Base-by-base conservation (phyloP, 2,888 invertebrate species). In the Villa cingulata region DNA sequence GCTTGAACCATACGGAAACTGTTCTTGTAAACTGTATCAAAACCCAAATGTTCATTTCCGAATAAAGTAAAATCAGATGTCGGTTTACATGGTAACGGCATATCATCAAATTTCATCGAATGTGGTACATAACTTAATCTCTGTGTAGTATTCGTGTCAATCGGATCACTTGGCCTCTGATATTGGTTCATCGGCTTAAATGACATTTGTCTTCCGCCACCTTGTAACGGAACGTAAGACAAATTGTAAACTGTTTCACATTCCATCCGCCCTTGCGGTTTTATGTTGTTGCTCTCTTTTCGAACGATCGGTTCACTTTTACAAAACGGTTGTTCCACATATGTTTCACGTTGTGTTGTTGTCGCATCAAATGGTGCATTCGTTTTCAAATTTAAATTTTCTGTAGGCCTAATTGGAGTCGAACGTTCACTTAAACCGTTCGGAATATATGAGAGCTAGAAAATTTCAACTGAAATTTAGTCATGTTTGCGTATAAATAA, bases 281-380 rank as follows among this genome's bases (percentile, higher is more conserved):
- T 62, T 17, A 55, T 55, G 37, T 69, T 63, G 9, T 61, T 56
- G 3, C 12, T 32, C 3, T 60, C 56, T 1, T 50, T 42, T 0
- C 61, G 66, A 43, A 60, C 51, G 15, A 66, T 62, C 4, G 61
- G 62, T 4, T 50, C 46, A 14, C 65, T 61, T 2, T 59, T 60
- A 18, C 57, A 72, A 51, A 71, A 70, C 0, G 78, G 77, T 57
- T 81, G 81, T 1, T 78, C 74, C 29, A 80, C 78, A 59, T 72
- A 85, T 68, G 83, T 83, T 61, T 81, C 81, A 37, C 81, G 80
- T 54, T 81, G 78, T 1, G 83, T 84, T 3, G 85, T 85, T 51
- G 78, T 66, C 53, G 77, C 77, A 65, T 82, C 80, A 73, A 84
- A 78, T n/a, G 83, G 81, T 0, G 75, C 76, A 46, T 76, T 74